A percentile compares a stretch with the other conserved stretches of the same genome.
These are phyloP conservation scores for Bhutanitis thaidina DNA, from an alignment of 2,888 invertebrate genomes.

Conservation along the genomic window DNA sequence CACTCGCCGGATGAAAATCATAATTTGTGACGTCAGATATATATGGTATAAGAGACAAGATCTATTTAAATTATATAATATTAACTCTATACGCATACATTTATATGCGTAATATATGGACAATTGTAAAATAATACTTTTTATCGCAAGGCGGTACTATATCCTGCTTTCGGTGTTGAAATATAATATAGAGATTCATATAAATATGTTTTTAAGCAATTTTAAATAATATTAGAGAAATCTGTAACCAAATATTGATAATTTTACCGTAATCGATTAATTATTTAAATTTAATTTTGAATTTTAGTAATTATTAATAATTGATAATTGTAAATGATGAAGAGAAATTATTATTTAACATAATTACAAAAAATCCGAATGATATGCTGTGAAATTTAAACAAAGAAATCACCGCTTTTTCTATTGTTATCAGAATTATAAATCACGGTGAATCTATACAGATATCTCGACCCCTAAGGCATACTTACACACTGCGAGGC, in stretches of 20 bases:
- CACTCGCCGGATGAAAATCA: too few species aligned
- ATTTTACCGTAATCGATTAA: not conserved
- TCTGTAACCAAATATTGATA: conserved; percentile 7
- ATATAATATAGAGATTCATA: conserved; percentile 24
- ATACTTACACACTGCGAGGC: too few species aligned
- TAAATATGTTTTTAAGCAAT: conserved; percentile 1
- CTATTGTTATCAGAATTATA: too few species aligned
- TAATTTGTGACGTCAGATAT: not conserved
- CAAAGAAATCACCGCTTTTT: too few species aligned
- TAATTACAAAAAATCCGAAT: not conserved
- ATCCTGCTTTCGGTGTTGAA: conserved; percentile 68
- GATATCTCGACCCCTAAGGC: too few species aligned
- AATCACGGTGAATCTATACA: too few species aligned
- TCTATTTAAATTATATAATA: too few species aligned
- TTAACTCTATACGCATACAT: too few species aligned
- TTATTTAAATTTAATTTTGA: not conserved
- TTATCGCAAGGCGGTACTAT: conserved; percentile 28
- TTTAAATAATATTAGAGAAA: not conserved
- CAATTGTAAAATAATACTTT: not conserved
- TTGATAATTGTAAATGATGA: too few species aligned
- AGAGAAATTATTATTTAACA: not conserved
- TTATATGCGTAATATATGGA: not conserved
- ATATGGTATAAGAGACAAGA: too few species aligned
- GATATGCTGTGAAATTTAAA: too few species aligned
- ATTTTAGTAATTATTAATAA: not conserved